A percentile compares a stretch with the other conserved stretches of the same genome.
Evolutionary conservation across 2,797 vertebrate genomes (phyloP).

Genomic region (Scarus forsteni): DNA sequence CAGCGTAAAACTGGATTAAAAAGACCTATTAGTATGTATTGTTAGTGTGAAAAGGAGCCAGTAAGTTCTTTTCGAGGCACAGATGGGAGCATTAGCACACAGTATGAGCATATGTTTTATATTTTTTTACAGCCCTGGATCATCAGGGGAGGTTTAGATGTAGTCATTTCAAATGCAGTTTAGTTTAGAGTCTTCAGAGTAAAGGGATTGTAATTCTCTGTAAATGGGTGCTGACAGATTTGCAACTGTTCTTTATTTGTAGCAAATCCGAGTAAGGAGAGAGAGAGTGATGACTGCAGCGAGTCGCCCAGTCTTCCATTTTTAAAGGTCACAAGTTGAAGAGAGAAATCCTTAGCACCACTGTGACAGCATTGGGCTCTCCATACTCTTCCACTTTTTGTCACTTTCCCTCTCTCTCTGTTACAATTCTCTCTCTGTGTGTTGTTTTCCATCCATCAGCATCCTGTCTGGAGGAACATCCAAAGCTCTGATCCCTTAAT

Average conservation of each 20-base stretch:
- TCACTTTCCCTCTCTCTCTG: constrained; percentile 8
- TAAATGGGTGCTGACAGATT: constrained; percentile 32
- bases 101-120: constrained; percentile 45
- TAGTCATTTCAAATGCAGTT: constrained; percentile 42
- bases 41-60: constrained; percentile 22
- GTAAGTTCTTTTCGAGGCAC: constrained; percentile 32
- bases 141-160: constrained; percentile 25
- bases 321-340: constrained; percentile 41
- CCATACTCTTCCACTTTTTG: constrained; percentile 23
- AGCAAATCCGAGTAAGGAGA: constrained; percentile 17
- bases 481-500: constrained; percentile 52
- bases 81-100: constrained; percentile 39
- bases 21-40: constrained; percentile 4
- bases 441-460: constrained; percentile 28
- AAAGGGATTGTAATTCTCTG: constrained; percentile 9
- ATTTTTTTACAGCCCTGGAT: constrained; percentile 21
- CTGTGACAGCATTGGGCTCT: constrained; percentile 12
- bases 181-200: constrained; percentile 22
- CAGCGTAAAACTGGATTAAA: constrained; percentile 20
- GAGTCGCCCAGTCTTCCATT: constrained; percentile 22
- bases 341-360: constrained; percentile 39
- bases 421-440: background rate
- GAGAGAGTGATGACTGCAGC: constrained; percentile 31
- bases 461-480: constrained; percentile 25
- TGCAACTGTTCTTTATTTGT: background rate